Evolutionary conservation across 2,888 invertebrate species (phyloP).

Genomic region (Melinaea marsaeus): DNA sequence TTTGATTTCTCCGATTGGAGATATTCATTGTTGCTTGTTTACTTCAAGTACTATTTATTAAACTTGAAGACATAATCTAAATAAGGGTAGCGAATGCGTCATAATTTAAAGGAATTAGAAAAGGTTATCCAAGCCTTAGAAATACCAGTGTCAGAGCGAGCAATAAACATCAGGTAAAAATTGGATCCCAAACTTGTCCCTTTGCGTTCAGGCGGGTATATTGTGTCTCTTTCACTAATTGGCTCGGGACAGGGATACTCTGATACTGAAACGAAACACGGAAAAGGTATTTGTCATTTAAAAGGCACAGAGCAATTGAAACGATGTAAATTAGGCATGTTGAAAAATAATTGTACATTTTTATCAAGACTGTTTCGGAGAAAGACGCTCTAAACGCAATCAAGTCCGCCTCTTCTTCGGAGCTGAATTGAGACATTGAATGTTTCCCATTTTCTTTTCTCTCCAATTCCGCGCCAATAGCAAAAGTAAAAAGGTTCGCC

Average conservation of each 20-base stretch:
- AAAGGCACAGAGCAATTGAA: slow-evolving; percentile 51
- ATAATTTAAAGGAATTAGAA: slow-evolving; percentile 46
- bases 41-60: too few species aligned
- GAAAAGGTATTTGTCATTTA: slow-evolving; percentile 55
- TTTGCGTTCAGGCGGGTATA: slow-evolving; percentile 49
- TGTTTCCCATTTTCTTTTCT: slow-evolving; percentile 69
- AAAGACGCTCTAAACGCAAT: slow-evolving; percentile 57
- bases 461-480: slow-evolving; percentile 67
- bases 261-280: slow-evolving; percentile 44
- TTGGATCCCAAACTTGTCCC: slow-evolving; percentile 61
- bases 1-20: slow-evolving; percentile 36
- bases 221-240: slow-evolving; percentile 67
- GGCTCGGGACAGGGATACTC: slow-evolving; percentile 46
- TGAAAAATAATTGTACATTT: slow-evolving; percentile 38
- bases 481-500: slow-evolving; percentile 62
- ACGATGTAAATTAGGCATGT: slow-evolving; percentile 60
- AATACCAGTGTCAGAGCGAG: slow-evolving; percentile 66
- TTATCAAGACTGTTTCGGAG: slow-evolving; percentile 47
- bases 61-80: too few species aligned
- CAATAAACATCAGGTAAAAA: slow-evolving; percentile 74
- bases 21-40: background rate
- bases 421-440: slow-evolving; percentile 72
- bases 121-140: slow-evolving; percentile 44
- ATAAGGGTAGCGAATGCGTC: slow-evolving; percentile 33
- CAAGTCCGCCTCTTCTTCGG: slow-evolving; percentile 46